Conservation (phyloP, 2,888 invertebrate species). For the Orthosia gracilis region DNA sequence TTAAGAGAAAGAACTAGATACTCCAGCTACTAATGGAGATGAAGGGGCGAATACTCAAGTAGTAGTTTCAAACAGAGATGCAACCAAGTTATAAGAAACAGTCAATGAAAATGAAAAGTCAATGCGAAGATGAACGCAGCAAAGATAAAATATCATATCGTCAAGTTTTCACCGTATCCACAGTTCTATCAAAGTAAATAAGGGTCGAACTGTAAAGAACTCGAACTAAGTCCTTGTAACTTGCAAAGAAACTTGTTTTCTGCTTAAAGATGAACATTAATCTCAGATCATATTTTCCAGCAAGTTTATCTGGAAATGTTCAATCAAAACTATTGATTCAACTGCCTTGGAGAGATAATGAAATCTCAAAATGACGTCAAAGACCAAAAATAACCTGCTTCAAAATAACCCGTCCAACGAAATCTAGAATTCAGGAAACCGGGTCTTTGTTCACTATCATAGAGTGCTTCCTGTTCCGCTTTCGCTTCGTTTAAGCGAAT, state of each 20-base stretch:
- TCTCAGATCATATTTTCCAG: constrained; percentile 1
- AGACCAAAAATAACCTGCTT: neutral
- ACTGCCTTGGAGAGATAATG: neutral
- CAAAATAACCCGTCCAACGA: neutral
- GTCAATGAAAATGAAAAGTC: too few relatives aligned
- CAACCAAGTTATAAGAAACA: too few relatives aligned
- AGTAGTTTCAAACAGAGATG: neutral
- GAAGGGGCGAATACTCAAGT: neutral
- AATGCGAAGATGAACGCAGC: neutral
- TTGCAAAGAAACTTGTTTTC: constrained; percentile 1
- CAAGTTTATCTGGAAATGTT: neutral
- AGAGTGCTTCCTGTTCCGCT: neutral
- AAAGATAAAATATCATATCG: neutral
- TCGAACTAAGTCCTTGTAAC: constrained; percentile 17
- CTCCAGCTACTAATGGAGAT: neutral
- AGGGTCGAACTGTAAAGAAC: constrained; percentile 23
- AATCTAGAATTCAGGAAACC: neutral
- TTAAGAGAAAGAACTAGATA: too few relatives aligned
- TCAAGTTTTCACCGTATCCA: neutral
- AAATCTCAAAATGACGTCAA: constrained; percentile 1
- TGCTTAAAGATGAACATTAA: constrained; percentile 10
- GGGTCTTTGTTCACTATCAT: neutral
- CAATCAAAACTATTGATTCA: constrained; percentile 5
- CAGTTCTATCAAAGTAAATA: constrained; percentile 24
- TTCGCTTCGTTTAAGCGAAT: neutral